Base-by-base conservation (phyloP, 2,888 invertebrate species). In the Leucozona laternaria region DNA sequence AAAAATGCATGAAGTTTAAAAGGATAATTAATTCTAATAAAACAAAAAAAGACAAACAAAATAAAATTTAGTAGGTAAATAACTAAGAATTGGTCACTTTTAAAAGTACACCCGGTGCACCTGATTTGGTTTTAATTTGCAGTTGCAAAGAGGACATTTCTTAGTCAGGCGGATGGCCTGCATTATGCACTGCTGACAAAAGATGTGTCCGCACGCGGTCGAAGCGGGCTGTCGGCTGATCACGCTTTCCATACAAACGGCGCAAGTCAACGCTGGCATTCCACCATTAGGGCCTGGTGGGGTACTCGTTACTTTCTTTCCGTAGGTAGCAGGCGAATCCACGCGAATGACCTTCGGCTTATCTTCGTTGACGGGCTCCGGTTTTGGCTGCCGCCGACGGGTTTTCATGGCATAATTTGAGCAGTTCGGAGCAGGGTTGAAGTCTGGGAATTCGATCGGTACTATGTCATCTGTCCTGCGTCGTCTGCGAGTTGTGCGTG, bases 141-240 rank as follows among this genome's bases (percentile, higher is more conserved):
- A 60, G 17, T 88, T 88, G 60, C 89, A 89, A 0, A 88, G 57
- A 1, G 89, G 89, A 53, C 89, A 89, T 17, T 88, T 86, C 0
- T 34, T 68, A 2, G 79, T 73, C 13, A 66, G 3, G 5, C 73
- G 75, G 0, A 89, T 78, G 7, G 88, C 79, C 8, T 70, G 53
- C 8, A 10, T 11, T 2, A 89, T 89, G 34, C 89, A 89, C 1
- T 17, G 22, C 4, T 79, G 55, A 31, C 89, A 89, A 55, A 88
- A 89, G 10, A 89, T 85, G 43, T 89, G 89, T 0, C 89, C 89
- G 34, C 89, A 89, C 10, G 79, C 50, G 2, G 89, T 89, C 11
- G 88, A 87, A 0, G 34, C 60, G 1, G 88, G 88, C 20, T 75
- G 34, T 1, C 80, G 72, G 20, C 68, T 79, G 0, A 62, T 0